Base-by-base conservation (phyloP, 2,797 vertebrate species). In the Rhincodon typus region DNA sequence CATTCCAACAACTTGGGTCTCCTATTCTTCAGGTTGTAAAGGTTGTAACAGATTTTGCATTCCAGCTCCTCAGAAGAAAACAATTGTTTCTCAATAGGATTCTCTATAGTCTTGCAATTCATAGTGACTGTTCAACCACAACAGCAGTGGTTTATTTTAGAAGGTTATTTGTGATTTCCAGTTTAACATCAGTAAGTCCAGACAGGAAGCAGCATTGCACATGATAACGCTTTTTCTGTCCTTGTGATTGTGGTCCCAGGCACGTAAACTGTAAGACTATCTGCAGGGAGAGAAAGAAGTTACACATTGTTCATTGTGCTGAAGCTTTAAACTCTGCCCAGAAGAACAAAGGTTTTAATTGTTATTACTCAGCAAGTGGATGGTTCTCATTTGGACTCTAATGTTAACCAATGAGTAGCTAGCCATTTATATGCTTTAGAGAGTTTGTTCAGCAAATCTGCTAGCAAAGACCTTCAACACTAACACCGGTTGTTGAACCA, bases 1-100 rank as follows among this genome's bases (percentile, higher is more conserved):
- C 99, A 99, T 96, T 98, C 98, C 4, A 99, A 98, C 96, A 99
- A 98, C 96, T 99, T 99, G 0, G 99, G 99, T 95, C 98, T 98
- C 66, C 98, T 98, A 96, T 98, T 98, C 0, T 97, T 97, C 96
- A 99, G 96, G 96, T 98, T 99, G 96, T 99, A 99, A 1, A 97
- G 97, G 25, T 98, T 98, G 97, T 99, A 99, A 96, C 99, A 99
- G 97, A 99, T 99, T 97, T 99, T 99, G 96, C 99, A 99, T 97
- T 99, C 99, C 0, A 99, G 97, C 96, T 99, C 99, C 0, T 99
- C 99, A 0, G 97, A 96, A 96, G 96, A 97, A 66, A 96, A 96
- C 1, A 95, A 94, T 95, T 97, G 98, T 10, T 97, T 96, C 95
- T 98, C 98, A 74, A 96, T 12, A 0, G 97, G 53, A 69, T 98